Evolutionary conservation across 2,888 invertebrate genomes (phyloP), one percentile per base, ranked within the genome.

Genomic region (Drosophila kambysellisi): DNA sequence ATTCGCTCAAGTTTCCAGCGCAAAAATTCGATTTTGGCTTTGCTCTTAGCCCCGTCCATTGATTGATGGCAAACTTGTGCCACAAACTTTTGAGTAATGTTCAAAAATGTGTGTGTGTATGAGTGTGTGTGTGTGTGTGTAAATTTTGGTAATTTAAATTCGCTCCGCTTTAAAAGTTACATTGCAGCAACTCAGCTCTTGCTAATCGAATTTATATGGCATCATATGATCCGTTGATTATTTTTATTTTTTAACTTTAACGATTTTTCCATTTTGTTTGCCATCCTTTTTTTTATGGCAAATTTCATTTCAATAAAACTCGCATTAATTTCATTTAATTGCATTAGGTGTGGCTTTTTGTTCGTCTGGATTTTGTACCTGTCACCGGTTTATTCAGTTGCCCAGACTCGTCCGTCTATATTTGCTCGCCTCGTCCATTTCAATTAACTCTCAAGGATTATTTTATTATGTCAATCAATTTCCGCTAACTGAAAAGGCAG

Each of bases 401-500:
- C 73, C 73, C 69, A 32, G 29, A 58, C 65, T 63, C 54, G 50
- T 67, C 62, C 43, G 29, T 51, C 61, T 63, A 11, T 56, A 52
- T 68, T 66, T 77, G 68, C 35, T 67, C 60, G 66, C 48, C 74
- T 85, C 76, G 86, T 89, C 82, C 88, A 88, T 87, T 87, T 87
- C 87, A 87, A 87, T 87, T 90, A 90, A 86, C 85, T 79, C 77
- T 87, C 76, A 88, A 90, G 87, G 87, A 87, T 87, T 87, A 87
- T 87, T 87, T 87, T 87, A 87, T 87, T 90, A 90, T 87, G 89
- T 87, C 89, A 83, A 85, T 90, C 86, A 87, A 89, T 88, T 89
- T 87, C 82, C 83, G 79, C 57, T 60, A 74, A 79, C 88, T 89
- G 81, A 88, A 85, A 84, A 77, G 82, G 69, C 74, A 65, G 82